A percentile compares a stretch with the other conserved stretches of the same genome.
These are phyloP conservation scores for Peucedramus taeniatus DNA, from an alignment of 2,113 vertebrate species.

Conservation along the genomic window DNA sequence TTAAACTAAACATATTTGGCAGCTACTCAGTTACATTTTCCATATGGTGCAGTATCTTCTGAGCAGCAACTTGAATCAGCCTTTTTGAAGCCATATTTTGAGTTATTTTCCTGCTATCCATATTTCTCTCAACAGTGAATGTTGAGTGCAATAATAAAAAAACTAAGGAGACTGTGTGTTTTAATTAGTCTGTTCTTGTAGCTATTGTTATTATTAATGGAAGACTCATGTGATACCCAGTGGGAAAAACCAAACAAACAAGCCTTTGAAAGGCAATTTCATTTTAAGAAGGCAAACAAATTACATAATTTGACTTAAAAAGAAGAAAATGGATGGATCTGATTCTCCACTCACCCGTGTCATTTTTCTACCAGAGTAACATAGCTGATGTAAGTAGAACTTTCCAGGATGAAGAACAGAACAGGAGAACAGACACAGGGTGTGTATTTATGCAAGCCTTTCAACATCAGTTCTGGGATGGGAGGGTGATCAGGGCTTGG, in stretches of 20 bases:
- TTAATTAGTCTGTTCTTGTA: not conserved
- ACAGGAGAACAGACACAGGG: not conserved
- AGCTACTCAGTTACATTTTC: conserved; percentile 50
- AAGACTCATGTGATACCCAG: not conserved
- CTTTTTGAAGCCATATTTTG: conserved; percentile 21
- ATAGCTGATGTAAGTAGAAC: conserved; percentile 1
- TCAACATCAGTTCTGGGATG: conserved; percentile 4
- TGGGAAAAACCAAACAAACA: not conserved
- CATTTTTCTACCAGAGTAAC: conserved; percentile 10
- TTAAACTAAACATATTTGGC: conserved; percentile 54
- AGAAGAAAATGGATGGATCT: not conserved
- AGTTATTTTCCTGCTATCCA: not conserved
- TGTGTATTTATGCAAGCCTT: conserved; percentile 17
- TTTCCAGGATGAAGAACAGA: conserved; percentile 17
- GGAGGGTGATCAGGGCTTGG: not conserved
- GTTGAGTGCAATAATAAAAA: not conserved
- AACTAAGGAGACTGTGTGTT: not conserved
- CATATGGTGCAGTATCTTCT: conserved; percentile 22
- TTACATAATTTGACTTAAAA: not conserved
- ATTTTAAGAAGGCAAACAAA: conserved; percentile 29
- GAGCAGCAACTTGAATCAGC: not conserved
- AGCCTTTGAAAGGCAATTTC: not conserved
- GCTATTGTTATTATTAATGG: not conserved
- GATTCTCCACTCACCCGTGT: not conserved
- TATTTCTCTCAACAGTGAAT: not conserved